Percentiles rank a stretch among this genome's conserved stretches.
Conservation (phyloP, 2,888 invertebrate genomes). For the Neoaliturus tenellus region DNA sequence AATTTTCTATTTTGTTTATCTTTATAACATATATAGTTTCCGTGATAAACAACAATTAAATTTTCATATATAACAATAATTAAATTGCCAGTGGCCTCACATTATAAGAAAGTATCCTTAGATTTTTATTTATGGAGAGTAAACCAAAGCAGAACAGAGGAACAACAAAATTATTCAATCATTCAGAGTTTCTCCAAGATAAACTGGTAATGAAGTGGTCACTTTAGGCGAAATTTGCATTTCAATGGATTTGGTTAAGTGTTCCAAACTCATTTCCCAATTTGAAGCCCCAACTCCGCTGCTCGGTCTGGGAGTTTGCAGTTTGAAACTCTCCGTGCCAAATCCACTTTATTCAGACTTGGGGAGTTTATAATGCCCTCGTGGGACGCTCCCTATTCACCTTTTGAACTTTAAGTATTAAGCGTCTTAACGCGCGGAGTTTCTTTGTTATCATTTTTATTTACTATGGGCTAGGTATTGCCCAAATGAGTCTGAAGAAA, state of each 20-base stretch:
- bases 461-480: too few relatives aligned
- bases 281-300: not conserved
- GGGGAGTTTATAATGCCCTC: not conserved
- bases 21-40: too few relatives aligned
- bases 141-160: too few relatives aligned
- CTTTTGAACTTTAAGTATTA: not conserved
- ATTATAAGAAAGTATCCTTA: too few relatives aligned
- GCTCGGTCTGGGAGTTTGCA: too few relatives aligned
- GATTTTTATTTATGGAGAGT: too few relatives aligned
- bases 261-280: conserved; percentile 7
- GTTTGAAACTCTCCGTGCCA: conserved; percentile 4
- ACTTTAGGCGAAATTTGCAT: not conserved
- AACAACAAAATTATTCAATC: not conserved
- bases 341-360: not conserved
- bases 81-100: too few relatives aligned
- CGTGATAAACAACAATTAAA: too few relatives aligned
- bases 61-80: too few relatives aligned
- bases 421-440: not conserved
- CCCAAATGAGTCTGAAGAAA: too few relatives aligned
- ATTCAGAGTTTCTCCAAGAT: not conserved
- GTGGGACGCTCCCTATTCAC: not conserved
- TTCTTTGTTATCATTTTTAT: not conserved
- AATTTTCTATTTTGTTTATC: too few relatives aligned
- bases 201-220: not conserved
- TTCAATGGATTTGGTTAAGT: conserved; percentile 15